phyloP scores from a whole-genome alignment of 2,113 vertebrate species.

The Scortum barcoo region DNA sequence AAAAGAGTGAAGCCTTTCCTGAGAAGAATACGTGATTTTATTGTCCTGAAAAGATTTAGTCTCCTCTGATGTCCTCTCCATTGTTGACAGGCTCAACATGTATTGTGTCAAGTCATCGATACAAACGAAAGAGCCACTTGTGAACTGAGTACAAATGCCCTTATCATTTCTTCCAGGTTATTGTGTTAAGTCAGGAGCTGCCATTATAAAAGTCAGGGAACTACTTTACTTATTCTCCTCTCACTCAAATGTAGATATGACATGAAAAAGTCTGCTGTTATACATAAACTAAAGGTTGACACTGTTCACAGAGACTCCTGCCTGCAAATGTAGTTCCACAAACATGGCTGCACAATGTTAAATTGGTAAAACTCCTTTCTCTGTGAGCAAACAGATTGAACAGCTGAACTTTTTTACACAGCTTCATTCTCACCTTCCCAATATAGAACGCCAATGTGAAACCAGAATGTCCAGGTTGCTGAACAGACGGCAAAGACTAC shows the following conservation, averaged over 20 bases:
- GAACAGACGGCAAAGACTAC: no score
- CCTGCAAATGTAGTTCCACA: not conserved
- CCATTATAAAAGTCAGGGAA: not conserved
- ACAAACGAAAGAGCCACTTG: not conserved
- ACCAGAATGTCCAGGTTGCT: no score
- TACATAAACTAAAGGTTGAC: no score
- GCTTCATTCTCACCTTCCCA: no score
- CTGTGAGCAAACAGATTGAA: no score
- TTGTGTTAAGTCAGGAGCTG: not conserved
- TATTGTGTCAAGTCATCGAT: slow-evolving; percentile 14
- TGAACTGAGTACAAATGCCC: not conserved
- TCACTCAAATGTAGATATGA: no score
- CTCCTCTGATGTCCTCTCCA: not conserved
- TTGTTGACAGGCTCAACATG: not conserved
- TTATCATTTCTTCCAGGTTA: not conserved
- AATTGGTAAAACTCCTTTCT: no score
- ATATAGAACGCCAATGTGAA: no score
- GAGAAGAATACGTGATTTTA: slow-evolving; percentile 12
- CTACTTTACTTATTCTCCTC: not conserved
- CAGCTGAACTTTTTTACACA: no score
- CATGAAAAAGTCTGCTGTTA: not conserved
- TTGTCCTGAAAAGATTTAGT: not conserved
- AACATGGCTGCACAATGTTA: not conserved
- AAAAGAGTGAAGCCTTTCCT: slow-evolving; percentile 2
- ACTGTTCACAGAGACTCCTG: not conserved